Evolutionary conservation across 2,888 invertebrate genomes (phyloP), one percentile per base, ranked within the genome.

Genomic region (Gnatocerus cornutus): DNA sequence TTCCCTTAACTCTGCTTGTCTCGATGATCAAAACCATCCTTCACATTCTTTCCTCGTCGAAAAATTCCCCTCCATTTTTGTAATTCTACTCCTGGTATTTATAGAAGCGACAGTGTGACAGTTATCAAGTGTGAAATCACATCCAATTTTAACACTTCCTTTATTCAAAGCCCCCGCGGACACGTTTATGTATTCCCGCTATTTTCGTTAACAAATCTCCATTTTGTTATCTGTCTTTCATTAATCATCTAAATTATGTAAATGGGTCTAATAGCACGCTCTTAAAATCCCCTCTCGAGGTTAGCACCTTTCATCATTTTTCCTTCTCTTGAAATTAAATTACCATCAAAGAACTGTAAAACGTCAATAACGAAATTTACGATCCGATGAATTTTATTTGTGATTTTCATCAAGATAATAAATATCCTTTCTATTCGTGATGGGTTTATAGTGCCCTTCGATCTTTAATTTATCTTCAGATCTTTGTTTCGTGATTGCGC

Each of bases 191-290:
- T n/a, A 29, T n/a, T 29, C 29, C n/a, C 29, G 9, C 30, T 52
- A 52, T 52, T 52, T 52, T 30, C 13, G 33, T 52, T 33, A 29
- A 33, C 33, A 33, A n/a, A 33, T 46, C 6, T 8, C 52, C 30
- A 9, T 52, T 52, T 52, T 52, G 52, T 52, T 30, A 52, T 52
- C 33, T 55, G 39, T 55, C 55, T 55, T 55, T 55, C 39, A 16
- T 37, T 39, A 33, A n/a, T 55, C 52, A 52, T 52, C 21, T 21
- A 21, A 21, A 52, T 52, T 52, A 52, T 52, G 52, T 52, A 52
- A 39, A 55, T 55, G 55, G n/a, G 9, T 55, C 55, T 55, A 55
- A 55, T 55, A 55, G 55, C 55, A 39, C 55, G 10, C 16, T 39
- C 39, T 55, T 55, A 37, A 55, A 52, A 55, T 55, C 37, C 30